These are phyloP conservation scores for Percopsis transmontana DNA, from an alignment of 2,113 vertebrate species.

Conservation along the genomic window DNA sequence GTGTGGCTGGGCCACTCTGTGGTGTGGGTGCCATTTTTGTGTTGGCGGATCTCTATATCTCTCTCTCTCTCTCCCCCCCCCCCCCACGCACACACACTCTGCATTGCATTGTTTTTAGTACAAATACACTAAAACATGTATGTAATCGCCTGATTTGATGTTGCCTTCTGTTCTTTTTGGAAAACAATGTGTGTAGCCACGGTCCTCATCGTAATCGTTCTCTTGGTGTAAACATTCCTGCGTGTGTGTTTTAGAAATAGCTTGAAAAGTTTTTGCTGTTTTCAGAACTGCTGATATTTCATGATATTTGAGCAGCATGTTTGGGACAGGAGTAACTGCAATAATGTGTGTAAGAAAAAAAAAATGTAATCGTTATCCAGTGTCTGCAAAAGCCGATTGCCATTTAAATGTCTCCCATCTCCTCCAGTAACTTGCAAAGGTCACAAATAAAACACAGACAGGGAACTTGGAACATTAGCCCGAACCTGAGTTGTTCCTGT, in stretches of 20 bases:
- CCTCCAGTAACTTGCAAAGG: conserved; percentile 39
- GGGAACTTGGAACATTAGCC: neutral
- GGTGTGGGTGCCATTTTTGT: too few relatives aligned
- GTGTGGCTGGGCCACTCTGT: too few relatives aligned
- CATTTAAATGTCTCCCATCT: conserved; percentile 53
- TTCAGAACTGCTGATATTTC: neutral
- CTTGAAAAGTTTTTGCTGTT: conserved; percentile 8
- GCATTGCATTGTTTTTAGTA: too few relatives aligned
- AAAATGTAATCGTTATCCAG: conserved; percentile 4
- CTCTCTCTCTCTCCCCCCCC: too few relatives aligned
- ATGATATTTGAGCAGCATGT: conserved; percentile 11
- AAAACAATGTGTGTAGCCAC: too few relatives aligned
- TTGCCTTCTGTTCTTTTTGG: too few relatives aligned
- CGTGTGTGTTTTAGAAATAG: neutral
- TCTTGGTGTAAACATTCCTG: too few relatives aligned
- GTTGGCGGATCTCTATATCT: too few relatives aligned
- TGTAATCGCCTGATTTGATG: too few relatives aligned
- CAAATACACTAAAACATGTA: too few relatives aligned
- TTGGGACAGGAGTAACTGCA: neutral
- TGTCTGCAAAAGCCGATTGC: conserved; percentile 13
- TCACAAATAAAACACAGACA: conserved; percentile 25
- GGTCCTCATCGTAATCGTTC: too few relatives aligned
- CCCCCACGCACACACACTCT: too few relatives aligned
- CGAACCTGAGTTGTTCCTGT: neutral
- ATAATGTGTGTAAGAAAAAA: conserved; percentile 25